Conservation (phyloP, 53 echinoderm and acorn worm species). For the Apostichopus leukothele region DNA sequence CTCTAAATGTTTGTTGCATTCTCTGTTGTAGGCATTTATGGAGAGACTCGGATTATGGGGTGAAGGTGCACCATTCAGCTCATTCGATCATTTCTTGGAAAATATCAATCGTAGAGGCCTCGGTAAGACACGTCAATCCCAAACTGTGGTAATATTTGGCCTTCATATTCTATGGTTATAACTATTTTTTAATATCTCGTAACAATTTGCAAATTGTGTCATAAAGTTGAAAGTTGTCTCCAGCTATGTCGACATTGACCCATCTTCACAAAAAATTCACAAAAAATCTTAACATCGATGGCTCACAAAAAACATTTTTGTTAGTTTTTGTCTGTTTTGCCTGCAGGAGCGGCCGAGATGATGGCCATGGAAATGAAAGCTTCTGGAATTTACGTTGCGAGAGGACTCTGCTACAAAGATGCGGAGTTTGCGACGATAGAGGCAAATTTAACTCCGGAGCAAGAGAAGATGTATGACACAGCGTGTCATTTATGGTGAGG, state of each 20-base stretch:
- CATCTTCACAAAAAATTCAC: background rate
- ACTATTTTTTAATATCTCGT: too few species aligned
- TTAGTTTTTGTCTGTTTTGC: background rate
- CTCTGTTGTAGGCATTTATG: constrained; percentile 76
- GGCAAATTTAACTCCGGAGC: constrained; percentile 67
- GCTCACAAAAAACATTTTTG: background rate
- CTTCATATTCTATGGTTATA: too few species aligned
- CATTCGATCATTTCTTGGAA: constrained; percentile 78
- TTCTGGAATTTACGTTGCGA: constrained; percentile 81
- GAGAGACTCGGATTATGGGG: constrained; percentile 93
- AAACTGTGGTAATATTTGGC: too few species aligned
- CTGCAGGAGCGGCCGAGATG: constrained; percentile 89
- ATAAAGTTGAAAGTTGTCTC: too few species aligned
- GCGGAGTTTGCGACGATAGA: constrained; percentile 86
- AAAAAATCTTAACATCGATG: background rate
- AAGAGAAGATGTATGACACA: constrained; percentile 80
- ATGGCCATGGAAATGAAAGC: constrained; percentile 97
- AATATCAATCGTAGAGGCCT: constrained; percentile 80
- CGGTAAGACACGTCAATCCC: constrained; percentile 51
- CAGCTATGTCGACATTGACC: too few species aligned
- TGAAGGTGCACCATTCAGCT: constrained; percentile 80
- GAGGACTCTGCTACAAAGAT: constrained; percentile 77
- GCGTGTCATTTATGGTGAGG: constrained; percentile 89
- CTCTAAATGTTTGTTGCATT: background rate
- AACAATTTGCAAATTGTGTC: too few species aligned